Conservation (phyloP, 1,140 invertebrate species). For the Nixonia krombeini region DNA sequence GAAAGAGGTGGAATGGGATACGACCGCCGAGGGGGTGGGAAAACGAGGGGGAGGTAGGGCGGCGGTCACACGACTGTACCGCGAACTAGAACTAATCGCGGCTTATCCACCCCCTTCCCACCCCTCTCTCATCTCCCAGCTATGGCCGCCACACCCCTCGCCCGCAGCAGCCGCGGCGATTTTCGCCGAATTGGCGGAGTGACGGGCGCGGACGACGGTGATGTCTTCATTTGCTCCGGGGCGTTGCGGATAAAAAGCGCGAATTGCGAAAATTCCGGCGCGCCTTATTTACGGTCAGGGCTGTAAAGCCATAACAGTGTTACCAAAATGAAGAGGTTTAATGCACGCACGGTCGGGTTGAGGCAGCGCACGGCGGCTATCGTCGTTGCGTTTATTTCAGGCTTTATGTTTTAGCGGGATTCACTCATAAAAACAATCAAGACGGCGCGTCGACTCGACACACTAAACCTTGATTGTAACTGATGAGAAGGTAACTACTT, state of each 20-base stretch:
- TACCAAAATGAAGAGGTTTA: constrained; percentile 67
- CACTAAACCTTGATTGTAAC: constrained; percentile 65
- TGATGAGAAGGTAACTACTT: constrained; percentile 57
- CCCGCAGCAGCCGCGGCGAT: constrained; percentile 2
- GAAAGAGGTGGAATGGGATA: too few relatives aligned
- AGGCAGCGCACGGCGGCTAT: constrained; percentile 9
- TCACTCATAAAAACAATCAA: constrained; percentile 69
- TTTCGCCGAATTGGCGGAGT: constrained; percentile 13
- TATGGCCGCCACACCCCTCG: too few relatives aligned
- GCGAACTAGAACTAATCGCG: too few relatives aligned
- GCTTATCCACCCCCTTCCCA: too few relatives aligned
- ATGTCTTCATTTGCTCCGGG: constrained; percentile 50
- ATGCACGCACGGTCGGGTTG: constrained; percentile 45
- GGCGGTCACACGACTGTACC: too few relatives aligned
- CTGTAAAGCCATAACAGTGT: constrained; percentile 65
- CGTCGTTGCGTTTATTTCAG: constrained; percentile 37
- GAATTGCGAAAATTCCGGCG: constrained; percentile 55
- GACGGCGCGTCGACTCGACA: constrained; percentile 52
- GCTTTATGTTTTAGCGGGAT: constrained; percentile 32
- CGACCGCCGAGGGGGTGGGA: too few relatives aligned
- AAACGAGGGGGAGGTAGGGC: too few relatives aligned
- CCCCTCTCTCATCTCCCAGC: neutral
- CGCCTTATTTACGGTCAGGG: constrained; percentile 57
- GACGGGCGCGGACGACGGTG: constrained; percentile 17
- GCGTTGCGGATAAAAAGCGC: constrained; percentile 50